Evolutionary conservation across 2,797 vertebrate species (phyloP).

Genomic region (Sebastes matsubarae): DNA sequence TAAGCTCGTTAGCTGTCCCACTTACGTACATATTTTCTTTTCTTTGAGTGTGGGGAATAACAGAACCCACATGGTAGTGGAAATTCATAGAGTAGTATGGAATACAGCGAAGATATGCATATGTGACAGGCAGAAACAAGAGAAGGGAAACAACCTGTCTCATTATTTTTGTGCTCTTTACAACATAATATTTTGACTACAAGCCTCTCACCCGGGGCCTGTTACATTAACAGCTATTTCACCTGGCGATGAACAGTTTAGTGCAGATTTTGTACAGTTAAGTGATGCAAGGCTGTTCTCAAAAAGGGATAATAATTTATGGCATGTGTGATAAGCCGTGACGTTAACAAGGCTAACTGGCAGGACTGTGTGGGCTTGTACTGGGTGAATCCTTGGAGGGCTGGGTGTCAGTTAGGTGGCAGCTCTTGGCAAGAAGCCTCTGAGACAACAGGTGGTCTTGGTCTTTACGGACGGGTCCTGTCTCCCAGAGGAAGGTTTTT

Average conservation of each 20-base stretch:
- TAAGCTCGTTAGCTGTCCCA: background rate
- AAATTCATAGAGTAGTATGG: background rate
- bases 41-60: background rate
- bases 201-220: background rate
- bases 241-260: background rate
- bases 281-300: background rate
- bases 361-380: background rate
- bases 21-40: background rate
- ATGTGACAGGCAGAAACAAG: background rate
- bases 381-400: background rate
- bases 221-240: background rate
- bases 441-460: constrained; percentile 31
- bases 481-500: constrained; percentile 27
- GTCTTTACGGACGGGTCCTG: background rate
- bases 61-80: background rate
- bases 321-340: background rate
- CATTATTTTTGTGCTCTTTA: background rate
- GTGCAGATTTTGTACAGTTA: background rate
- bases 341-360: background rate
- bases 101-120: background rate
- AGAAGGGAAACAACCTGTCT: background rate
- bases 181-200: background rate
- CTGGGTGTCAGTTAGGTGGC: constrained; percentile 16
- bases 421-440: constrained; percentile 31
- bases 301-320: constrained; percentile 11